Evolutionary conservation across 2,888 invertebrate species (phyloP).

Genomic region (Malachius bipustulatus): DNA sequence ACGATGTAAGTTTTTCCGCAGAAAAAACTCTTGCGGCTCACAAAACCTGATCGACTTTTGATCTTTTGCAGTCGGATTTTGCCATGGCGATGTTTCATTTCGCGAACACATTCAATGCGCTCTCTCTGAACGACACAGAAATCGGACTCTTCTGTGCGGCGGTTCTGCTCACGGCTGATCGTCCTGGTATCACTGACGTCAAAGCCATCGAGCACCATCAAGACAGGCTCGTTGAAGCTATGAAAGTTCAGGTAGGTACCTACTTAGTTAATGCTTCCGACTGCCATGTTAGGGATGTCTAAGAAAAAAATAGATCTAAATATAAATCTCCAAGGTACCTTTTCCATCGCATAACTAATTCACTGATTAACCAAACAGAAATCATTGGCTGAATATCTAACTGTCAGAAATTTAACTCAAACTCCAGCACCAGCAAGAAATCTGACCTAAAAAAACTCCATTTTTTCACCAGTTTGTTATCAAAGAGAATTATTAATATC

Average conservation of each 20-base stretch:
- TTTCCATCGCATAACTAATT: too few relatives aligned
- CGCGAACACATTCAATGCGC: slow-evolving; percentile 58
- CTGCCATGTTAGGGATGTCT: neutral
- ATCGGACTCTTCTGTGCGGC: slow-evolving; percentile 79
- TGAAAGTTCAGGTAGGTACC: slow-evolving; percentile 58
- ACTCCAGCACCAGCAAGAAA: too few relatives aligned
- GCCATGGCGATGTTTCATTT: slow-evolving; percentile 72
- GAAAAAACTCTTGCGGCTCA: neutral
- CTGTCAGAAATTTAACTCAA: too few relatives aligned
- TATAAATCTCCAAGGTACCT: too few relatives aligned
- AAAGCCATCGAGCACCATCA: slow-evolving; percentile 68
- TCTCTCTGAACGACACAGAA: slow-evolving; percentile 80
- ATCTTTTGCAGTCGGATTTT: slow-evolving; percentile 61
- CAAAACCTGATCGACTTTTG: neutral
- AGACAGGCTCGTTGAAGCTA: slow-evolving; percentile 75
- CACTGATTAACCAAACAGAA: too few relatives aligned
- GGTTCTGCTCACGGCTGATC: slow-evolving; percentile 69
- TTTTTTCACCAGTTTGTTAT: too few relatives aligned
- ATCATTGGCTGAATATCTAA: too few relatives aligned
- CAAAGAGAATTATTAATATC: too few relatives aligned
- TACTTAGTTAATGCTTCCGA: neutral
- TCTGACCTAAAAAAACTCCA: too few relatives aligned
- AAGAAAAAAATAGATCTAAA: neutral
- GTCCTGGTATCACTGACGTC: slow-evolving; percentile 67
- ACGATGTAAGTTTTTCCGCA: slow-evolving; percentile 56